Base-by-base conservation (phyloP, 2,797 vertebrate species). In the Danio aesculapii region DNA sequence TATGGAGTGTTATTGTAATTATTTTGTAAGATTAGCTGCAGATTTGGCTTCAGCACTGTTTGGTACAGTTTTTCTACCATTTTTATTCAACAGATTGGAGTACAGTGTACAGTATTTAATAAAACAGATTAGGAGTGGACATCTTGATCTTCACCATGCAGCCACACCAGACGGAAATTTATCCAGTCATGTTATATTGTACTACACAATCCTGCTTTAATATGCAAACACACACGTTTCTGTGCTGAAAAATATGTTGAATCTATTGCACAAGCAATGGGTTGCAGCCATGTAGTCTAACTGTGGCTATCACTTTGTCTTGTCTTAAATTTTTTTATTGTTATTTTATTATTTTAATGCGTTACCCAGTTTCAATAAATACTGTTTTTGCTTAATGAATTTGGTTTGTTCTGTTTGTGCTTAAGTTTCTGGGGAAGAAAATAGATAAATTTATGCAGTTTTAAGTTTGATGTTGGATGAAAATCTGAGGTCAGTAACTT, bases 261-360 rank as follows among this genome's bases (percentile, higher is more conserved):
- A 30, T 30, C 30, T 30, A 30, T 30, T 30, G 30, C 30, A 30
- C 30, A 30, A 30, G 30, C 30, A 30, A 30, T 30, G 30, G 30
- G 1, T 30, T 30, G 30, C 30, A 1, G 30, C 30, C 30, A 30
- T 30, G 30, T 30, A 30, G 30, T 30, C 30, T 30, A 30, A 30
- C 30, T 30, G 30, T 30, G 30, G 30, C 3, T 30, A 30, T 30
- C 30, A 30, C 30, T 14, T 41, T 16, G 0, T 10, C 7, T 19
- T 16, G 64, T 21, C 7, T 64, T 75, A 11, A 63, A 64, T 30
- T 75, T 52, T 30, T 39, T 10, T n/a, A 39, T 50, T 69, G 50
- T 68, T 67, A 2, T 67, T 67, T 47, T 13, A 5, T 13, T 6
- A 49, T 47, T 49, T 67, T 1, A 14, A 30, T 50, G 4, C 30